Base-by-base conservation (phyloP, 2,888 invertebrate genomes). In the Macrosiphum euphorbiae region DNA sequence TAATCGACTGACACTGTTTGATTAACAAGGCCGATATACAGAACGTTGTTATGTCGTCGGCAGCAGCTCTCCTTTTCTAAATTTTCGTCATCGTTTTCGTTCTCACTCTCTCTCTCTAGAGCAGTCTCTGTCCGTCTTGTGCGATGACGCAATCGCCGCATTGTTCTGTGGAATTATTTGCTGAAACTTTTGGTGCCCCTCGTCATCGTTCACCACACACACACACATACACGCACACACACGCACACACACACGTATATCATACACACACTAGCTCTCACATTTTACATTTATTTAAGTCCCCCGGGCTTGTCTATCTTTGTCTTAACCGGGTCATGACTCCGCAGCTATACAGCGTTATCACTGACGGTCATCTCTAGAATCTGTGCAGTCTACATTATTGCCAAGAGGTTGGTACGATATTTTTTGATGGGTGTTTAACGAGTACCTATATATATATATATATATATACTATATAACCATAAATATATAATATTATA, bases 1-100 rank as follows among this genome's bases (percentile, higher is more conserved):
- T 90, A 93, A 93, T 89, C 90, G 85, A 61, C 84, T 47, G 93
- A 85, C 41, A 58, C 58, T 85, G 84, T 90, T 94, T 50, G 94
- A 94, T 90, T 86, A 90, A 90, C 94, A 90, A 90, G 93, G 89
- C 47, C 88, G 88, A 92, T 67, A 41, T 58, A 84, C 47, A 86
- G 35, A 92, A 28, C 26, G 58, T 20, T 78, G 78, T 78, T 44
- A 47, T 84, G 58, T 93, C 90, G 85, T 85, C 85, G 35, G 47
- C 61, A 24, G 35, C 78, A 84, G 90, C 26, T 88, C 28, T 92
- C 92, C 24, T 92, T 88, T 88, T 92, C 50, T 67, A 52, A 13
- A 50, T 11, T 58, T 26, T 84, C 78, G 88, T 78, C 92, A 44
- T 78, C 52, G 47, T 58, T 86, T 52, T 88, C 41, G 88, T 58